These are phyloP conservation scores for Schizothorax lantsangensis DNA, from an alignment of 2,797 vertebrate species.

Conservation along the genomic window DNA sequence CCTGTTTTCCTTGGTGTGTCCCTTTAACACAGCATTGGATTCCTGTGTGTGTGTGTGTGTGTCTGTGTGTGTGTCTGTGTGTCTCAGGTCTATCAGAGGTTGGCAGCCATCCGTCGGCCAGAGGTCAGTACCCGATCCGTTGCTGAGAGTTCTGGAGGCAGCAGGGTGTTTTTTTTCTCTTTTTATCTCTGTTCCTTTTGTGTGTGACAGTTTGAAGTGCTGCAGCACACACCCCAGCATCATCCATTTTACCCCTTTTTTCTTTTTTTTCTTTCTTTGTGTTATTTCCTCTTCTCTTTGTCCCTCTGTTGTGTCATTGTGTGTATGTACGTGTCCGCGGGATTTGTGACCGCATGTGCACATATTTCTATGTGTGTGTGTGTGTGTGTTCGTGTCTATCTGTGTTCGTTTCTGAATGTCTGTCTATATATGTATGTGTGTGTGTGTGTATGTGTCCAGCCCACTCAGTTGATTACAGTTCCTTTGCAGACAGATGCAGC, in stretches of 20 bases:
- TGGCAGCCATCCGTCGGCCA: slow-evolving; percentile 74
- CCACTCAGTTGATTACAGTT: slow-evolving; percentile 99
- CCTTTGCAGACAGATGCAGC: slow-evolving; percentile 99
- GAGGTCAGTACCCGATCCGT: slow-evolving; percentile 76
- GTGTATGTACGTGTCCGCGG: slow-evolving; percentile 10
- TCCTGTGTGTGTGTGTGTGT: slow-evolving; percentile 7
- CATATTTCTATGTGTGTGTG: slow-evolving; percentile 47
- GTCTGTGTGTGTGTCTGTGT: slow-evolving; percentile 21
- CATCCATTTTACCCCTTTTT: slow-evolving; percentile 90
- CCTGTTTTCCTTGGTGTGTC: neutral
- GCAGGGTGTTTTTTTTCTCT: slow-evolving; percentile 69
- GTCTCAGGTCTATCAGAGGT: slow-evolving; percentile 59
- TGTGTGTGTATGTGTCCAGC: slow-evolving; percentile 81
- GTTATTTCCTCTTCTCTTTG: slow-evolving; percentile 60
- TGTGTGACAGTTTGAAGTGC: slow-evolving; percentile 79
- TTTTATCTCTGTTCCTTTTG: slow-evolving; percentile 80
- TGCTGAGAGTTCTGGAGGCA: slow-evolving; percentile 33
- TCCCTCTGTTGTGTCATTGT: slow-evolving; percentile 58
- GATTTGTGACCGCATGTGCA: slow-evolving; percentile 24
- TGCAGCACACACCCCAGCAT: slow-evolving; percentile 81
- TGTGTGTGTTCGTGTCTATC: slow-evolving; percentile 67
- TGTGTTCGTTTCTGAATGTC: slow-evolving; percentile 9
- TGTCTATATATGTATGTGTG: slow-evolving; percentile 39
- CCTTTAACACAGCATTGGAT: neutral
- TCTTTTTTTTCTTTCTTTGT: slow-evolving; percentile 72